Percentiles rank a stretch among this genome's conserved stretches.
These are phyloP conservation scores for Brachionus manjavacas DNA, from an alignment of 1,140 invertebrate genomes.

Conservation along the genomic window DNA sequence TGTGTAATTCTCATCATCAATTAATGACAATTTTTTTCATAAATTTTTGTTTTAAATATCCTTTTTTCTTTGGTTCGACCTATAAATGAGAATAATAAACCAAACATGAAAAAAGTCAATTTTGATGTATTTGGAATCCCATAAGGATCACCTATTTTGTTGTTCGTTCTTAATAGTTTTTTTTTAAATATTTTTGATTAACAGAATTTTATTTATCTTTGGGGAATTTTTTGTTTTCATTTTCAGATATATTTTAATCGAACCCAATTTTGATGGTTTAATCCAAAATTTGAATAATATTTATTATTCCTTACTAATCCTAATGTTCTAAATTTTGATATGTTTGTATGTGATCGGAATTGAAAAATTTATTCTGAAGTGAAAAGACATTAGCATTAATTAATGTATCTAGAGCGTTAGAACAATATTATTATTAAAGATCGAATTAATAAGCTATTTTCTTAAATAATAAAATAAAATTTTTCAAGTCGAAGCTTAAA, in stretches of 20 bases:
- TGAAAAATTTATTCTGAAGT: not conserved
- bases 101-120: not conserved
- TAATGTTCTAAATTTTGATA: not conserved
- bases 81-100: not conserved
- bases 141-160: not conserved
- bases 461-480: not conserved
- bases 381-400: not conserved
- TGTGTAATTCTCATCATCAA: not conserved
- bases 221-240: not conserved
- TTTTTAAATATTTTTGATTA: not conserved
- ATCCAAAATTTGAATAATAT: not conserved
- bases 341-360: not conserved
- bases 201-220: not conserved
- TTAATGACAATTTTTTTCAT: not conserved
- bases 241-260: not conserved
- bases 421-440: not conserved
- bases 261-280: not conserved
- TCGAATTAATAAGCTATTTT: not conserved
- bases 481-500: not conserved
- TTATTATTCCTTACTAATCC: not conserved
- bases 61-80: not conserved
- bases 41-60: not conserved
- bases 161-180: not conserved
- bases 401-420: not conserved
- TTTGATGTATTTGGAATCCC: not conserved